Percentiles rank a stretch among this genome's conserved stretches.
Conservation (phyloP, 1,140 invertebrate species). For the Onthophagus taurus region DNA sequence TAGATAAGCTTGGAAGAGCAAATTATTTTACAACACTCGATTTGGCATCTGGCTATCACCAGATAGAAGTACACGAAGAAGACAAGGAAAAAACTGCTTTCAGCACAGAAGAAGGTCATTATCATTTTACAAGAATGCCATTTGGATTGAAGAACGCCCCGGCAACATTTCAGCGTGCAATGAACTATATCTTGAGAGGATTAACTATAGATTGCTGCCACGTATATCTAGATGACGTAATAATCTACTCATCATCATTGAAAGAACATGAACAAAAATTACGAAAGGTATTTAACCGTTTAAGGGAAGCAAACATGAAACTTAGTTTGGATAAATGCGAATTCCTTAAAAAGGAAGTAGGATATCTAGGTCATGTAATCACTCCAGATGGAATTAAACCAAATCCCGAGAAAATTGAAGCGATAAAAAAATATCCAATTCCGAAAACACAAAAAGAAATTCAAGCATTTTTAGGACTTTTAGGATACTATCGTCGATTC, state of each 20-base stretch:
- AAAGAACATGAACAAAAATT: slow-evolving; percentile 30
- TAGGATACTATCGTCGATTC: slow-evolving; percentile 16
- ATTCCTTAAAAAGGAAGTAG: slow-evolving; percentile 20
- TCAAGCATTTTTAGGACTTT: slow-evolving; percentile 13
- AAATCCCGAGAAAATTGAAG: slow-evolving; percentile 20
- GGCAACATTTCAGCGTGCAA: slow-evolving; percentile 24
- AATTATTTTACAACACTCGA: slow-evolving; percentile 42
- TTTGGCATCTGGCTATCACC: slow-evolving; percentile 42
- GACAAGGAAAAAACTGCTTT: slow-evolving; percentile 36
- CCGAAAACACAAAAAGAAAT: slow-evolving; percentile 27
- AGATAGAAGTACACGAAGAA: slow-evolving; percentile 37
- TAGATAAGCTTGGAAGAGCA: slow-evolving; percentile 36
- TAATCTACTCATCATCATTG: slow-evolving; percentile 23
- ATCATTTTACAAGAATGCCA: slow-evolving; percentile 7
- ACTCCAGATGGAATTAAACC: slow-evolving; percentile 18
- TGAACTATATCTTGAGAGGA: slow-evolving; percentile 27
- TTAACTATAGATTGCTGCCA: slow-evolving; percentile 16
- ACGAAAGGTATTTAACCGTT: slow-evolving; percentile 24
- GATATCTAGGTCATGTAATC: slow-evolving; percentile 20
- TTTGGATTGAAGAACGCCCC: slow-evolving; percentile 19
- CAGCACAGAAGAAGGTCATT: slow-evolving; percentile 4
- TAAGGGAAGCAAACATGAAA: slow-evolving; percentile 21
- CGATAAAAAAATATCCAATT: slow-evolving; percentile 27
- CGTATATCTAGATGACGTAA: slow-evolving; percentile 32
- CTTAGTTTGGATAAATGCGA: slow-evolving; percentile 22